phyloP scores from a whole-genome alignment of 2,888 invertebrate genomes.

The Scrobipalpa costella region DNA sequence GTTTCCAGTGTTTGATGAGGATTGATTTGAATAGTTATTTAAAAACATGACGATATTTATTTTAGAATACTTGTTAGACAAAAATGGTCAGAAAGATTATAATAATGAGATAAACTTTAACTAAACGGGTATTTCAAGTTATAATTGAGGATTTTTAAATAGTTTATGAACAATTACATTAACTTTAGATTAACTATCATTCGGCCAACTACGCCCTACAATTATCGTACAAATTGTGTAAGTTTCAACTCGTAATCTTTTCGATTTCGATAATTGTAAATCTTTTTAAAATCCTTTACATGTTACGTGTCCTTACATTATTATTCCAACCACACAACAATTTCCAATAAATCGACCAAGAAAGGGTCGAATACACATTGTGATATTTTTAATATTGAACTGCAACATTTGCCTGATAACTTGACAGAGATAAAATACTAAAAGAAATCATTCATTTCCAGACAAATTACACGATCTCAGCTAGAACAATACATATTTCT shows the following conservation, averaged over 20 bases:
- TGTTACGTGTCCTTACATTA: background rate
- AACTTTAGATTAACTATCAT: background rate
- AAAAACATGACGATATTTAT: background rate
- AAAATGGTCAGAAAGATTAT: background rate
- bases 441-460: too few species aligned
- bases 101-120: background rate
- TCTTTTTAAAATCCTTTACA: background rate
- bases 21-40: background rate
- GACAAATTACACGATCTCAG: background rate
- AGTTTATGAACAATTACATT: too few species aligned
- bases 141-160: background rate
- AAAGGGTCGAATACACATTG: background rate
- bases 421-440: too few species aligned
- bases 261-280: background rate
- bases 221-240: background rate
- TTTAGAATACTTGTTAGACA: background rate
- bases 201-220: background rate
- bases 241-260: background rate
- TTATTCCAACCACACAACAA: background rate
- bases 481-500: background rate
- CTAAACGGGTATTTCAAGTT: background rate
- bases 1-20: slow-evolving; percentile 2
- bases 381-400: too few species aligned
- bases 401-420: too few species aligned
- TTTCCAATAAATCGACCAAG: background rate